phyloP scores from a whole-genome alignment of 2,888 invertebrate species.

The Chrysina gloriosa region DNA sequence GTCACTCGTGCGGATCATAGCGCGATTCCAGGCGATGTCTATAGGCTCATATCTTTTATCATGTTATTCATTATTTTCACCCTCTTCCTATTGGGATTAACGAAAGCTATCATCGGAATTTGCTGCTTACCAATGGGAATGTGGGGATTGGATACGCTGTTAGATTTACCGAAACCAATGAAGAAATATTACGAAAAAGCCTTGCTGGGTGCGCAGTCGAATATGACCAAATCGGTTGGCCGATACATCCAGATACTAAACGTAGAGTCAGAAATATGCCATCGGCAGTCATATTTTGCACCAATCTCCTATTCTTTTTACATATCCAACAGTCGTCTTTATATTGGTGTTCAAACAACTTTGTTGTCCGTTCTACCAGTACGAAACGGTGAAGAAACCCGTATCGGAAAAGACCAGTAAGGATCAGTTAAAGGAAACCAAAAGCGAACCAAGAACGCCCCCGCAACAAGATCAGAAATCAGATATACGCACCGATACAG shows the following conservation, averaged over 20 bases:
- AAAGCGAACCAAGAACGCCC: background rate
- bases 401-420: background rate
- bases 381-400: background rate
- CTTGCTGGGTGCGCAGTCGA: slow-evolving; percentile 64
- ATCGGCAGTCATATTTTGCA: slow-evolving; percentile 67
- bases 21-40: slow-evolving; percentile 57
- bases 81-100: slow-evolving; percentile 63
- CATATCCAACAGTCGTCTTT: slow-evolving; percentile 66
- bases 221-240: slow-evolving; percentile 70
- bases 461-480: no score
- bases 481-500: no score
- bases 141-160: slow-evolving; percentile 68
- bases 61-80: slow-evolving; percentile 58
- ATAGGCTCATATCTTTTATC: slow-evolving; percentile 49
- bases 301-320: slow-evolving; percentile 71
- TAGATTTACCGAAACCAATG: slow-evolving; percentile 67
- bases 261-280: slow-evolving; percentile 62
- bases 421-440: background rate
- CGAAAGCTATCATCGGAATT: slow-evolving; percentile 70
- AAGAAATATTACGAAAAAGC: slow-evolving; percentile 67
- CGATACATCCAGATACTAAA: slow-evolving; percentile 71
- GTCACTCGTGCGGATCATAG: slow-evolving; percentile 57
- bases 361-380: slow-evolving; percentile 50
- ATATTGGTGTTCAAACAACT: slow-evolving; percentile 49
- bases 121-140: slow-evolving; percentile 63